Conservation (phyloP, 1,140 invertebrate species). For the Brachionus calyciflorus region DNA sequence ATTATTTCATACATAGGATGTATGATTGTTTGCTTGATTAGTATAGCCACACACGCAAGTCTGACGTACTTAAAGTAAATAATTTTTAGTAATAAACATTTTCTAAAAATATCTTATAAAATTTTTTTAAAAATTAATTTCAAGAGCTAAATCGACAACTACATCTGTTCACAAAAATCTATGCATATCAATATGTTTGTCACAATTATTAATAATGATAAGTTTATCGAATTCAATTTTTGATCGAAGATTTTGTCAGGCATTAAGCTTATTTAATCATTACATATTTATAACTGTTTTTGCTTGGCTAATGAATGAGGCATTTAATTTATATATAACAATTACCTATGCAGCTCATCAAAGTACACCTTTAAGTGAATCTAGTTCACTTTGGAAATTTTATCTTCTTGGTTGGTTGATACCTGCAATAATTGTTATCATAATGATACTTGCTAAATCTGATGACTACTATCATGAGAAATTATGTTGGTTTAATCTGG, state of each 20-base stretch:
- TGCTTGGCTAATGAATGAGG: conserved; percentile 64
- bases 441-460: conserved; percentile 56
- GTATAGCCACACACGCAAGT: conserved; percentile 53
- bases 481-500: conserved; percentile 51
- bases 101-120: not conserved
- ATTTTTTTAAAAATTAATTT: conserved; percentile 10
- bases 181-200: conserved; percentile 54
- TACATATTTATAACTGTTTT: conserved; percentile 62
- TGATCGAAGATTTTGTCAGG: conserved; percentile 53
- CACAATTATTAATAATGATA: conserved; percentile 57
- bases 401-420: conserved; percentile 60
- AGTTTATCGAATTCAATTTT: conserved; percentile 6
- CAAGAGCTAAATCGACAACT: conserved; percentile 57
- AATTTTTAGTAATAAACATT: not conserved
- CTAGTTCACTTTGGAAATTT: conserved; percentile 55
- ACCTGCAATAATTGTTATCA: conserved; percentile 57
- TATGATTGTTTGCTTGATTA: conserved; percentile 53
- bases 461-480: conserved; percentile 56
- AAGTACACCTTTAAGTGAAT: conserved; percentile 53
- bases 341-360: conserved; percentile 61
- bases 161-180: conserved; percentile 58
- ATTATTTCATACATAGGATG: conserved; percentile 59
- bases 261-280: conserved; percentile 60
- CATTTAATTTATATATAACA: conserved; percentile 61
- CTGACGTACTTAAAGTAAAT: conserved; percentile 56